A percentile compares a stretch with the other conserved stretches of the same genome.
Evolutionary conservation across 64 coral and sea anemone species (phyloP).

Genomic region (Pocillopora verrucosa): DNA sequence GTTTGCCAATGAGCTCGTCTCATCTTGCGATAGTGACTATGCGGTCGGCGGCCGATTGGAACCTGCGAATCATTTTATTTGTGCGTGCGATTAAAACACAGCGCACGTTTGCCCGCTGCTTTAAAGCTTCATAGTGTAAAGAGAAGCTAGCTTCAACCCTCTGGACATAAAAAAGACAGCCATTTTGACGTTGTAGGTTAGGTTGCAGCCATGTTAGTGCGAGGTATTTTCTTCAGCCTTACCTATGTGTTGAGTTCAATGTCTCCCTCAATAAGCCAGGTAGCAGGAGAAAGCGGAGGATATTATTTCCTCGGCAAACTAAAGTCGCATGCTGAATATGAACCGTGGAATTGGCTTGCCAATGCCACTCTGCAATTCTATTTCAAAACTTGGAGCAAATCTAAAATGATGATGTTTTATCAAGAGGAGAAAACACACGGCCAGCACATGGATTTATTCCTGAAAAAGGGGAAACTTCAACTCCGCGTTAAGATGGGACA

Average conservation of each 20-base stretch:
- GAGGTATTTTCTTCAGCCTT: neutral
- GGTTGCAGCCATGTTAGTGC: neutral
- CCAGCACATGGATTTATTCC: conserved; percentile 22
- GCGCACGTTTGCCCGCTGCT: neutral
- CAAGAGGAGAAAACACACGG: neutral
- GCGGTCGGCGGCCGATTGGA: neutral
- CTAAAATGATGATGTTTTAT: conserved; percentile 6
- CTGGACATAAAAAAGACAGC: neutral
- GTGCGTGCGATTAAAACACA: conserved; percentile 22
- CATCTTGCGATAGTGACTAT: conserved; percentile 8
- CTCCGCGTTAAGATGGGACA: conserved; percentile 11
- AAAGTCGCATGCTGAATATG: conserved; percentile 2
- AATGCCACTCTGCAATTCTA: conserved; percentile 35
- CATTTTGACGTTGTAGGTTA: neutral
- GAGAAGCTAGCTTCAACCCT: neutral
- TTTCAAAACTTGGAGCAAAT: neutral
- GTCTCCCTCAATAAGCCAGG: neutral
- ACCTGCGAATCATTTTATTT: conserved; percentile 28
- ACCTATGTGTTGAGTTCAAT: neutral
- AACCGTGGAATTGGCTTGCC: conserved; percentile 25
- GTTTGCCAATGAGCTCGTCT: conserved; percentile 8
- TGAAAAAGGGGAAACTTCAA: neutral
- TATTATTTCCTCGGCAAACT: neutral
- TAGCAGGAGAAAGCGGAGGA: neutral
- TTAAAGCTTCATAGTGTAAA: neutral